These are phyloP conservation scores for Heliocidaris erythrogramma DNA, from an alignment of 35 echinoderm and acorn worm genomes.

Conservation along the genomic window DNA sequence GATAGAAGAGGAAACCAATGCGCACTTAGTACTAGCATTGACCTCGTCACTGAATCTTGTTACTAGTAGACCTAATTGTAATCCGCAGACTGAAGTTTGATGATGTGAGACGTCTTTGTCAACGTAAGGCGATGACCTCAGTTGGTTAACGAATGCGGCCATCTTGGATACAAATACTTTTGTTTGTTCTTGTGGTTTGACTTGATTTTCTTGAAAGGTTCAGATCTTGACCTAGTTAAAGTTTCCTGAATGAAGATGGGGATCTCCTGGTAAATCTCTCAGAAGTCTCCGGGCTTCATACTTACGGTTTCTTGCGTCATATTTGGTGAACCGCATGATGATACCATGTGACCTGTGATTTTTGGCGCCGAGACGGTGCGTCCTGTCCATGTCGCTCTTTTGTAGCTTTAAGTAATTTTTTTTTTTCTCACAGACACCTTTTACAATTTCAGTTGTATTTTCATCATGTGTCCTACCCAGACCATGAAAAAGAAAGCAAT, in stretches of 20 bases:
- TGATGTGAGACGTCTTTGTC: not conserved
- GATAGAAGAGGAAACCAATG: too few relatives aligned
- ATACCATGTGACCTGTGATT: not conserved
- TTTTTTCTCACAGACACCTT: not conserved
- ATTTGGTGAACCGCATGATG: not conserved
- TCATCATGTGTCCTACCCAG: not conserved
- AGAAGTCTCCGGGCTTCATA: not conserved
- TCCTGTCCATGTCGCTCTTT: not conserved
- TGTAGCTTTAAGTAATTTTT: not conserved
- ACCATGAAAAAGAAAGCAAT: constrained; percentile 20
- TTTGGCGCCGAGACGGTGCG: not conserved
- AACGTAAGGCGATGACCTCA: not conserved
- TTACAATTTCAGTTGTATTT: not conserved
- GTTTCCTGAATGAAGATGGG: constrained; percentile 20
- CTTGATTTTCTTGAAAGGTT: not conserved
- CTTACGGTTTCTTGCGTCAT: not conserved
- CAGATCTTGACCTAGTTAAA: not conserved
- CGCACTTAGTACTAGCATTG: too few relatives aligned
- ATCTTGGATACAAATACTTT: constrained; percentile 6
- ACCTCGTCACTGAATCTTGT: too few relatives aligned
- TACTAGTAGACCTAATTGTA: not conserved
- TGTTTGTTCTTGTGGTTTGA: not conserved
- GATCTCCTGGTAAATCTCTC: not conserved
- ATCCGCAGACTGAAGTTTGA: constrained; percentile 11
- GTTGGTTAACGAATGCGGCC: constrained; percentile 26